phyloP scores from a whole-genome alignment of 2,888 invertebrate species.

The Geotrupes spiniger region DNA sequence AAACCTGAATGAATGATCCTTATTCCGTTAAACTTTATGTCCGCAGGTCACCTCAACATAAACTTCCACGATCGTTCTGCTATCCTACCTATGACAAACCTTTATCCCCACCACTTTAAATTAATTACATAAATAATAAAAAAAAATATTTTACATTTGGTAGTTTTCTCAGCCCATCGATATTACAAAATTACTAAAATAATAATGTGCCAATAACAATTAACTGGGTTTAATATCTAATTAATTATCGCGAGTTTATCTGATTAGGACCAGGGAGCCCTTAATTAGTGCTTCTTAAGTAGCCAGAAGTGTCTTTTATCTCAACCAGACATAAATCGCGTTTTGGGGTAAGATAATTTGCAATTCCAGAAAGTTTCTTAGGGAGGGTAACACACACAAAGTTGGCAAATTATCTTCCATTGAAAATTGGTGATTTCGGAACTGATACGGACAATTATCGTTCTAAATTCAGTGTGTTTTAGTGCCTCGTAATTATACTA shows the following conservation, averaged over 20 bases:
- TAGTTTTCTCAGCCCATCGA: too few relatives aligned
- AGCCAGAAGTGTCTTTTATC: slow-evolving; percentile 7
- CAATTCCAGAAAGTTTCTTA: slow-evolving; percentile 9
- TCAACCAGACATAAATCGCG: slow-evolving; percentile 10
- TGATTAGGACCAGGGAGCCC: neutral
- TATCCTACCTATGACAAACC: slow-evolving; percentile 7
- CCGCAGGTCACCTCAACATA: slow-evolving; percentile 18
- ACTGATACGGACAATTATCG: slow-evolving; percentile 13
- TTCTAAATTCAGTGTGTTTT: slow-evolving; percentile 5
- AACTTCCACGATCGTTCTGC: slow-evolving; percentile 16
- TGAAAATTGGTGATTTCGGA: slow-evolving; percentile 13
- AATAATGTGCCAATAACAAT: too few relatives aligned
- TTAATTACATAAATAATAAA: too few relatives aligned
- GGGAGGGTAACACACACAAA: slow-evolving; percentile 6
- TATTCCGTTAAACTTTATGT: slow-evolving; percentile 21
- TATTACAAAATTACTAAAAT: too few relatives aligned
- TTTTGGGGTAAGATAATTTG: slow-evolving; percentile 7
- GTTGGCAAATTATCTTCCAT: slow-evolving; percentile 12
- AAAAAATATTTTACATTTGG: too few relatives aligned
- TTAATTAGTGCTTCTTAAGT: slow-evolving; percentile 3
- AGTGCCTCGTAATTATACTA: slow-evolving; percentile 6
- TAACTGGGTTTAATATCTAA: too few relatives aligned
- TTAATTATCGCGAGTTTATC: too few relatives aligned
- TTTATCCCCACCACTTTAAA: neutral
- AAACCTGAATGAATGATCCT: slow-evolving; percentile 28